Base-by-base conservation (phyloP, 2,797 vertebrate genomes). In the Microctenopoma lineatum region DNA sequence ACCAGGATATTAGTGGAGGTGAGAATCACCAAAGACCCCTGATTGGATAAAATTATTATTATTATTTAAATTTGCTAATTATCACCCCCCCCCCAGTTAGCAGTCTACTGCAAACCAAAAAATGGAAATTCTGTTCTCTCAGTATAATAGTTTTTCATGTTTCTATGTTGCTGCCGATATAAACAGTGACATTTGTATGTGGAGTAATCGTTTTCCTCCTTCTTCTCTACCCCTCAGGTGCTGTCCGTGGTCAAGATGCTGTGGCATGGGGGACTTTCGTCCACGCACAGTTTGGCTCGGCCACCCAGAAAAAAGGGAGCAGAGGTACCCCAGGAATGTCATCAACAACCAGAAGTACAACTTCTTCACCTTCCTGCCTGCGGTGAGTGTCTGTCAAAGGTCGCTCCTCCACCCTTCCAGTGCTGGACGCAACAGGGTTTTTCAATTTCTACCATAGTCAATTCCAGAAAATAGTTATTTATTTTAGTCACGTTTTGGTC, bases 311-410 rank as follows among this genome's bases (percentile, higher is more conserved):
- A 99, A 99, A 87, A 94, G 97, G 86, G 98, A 98, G 21, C 98
- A 99, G 93, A 92, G 97, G 27, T 99, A 97, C 86, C 97, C 97
- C 36, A 94, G 96, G 84, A 99, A 99, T 87, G 97, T 99, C 84
- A 97, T 99, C 94, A 99, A 99, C 94, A 99, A 99, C 79, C 98
- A 98, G 94, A 99, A 99, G 87, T 99, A 98, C 95, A 99, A 99
- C 92, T 97, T 99, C 73, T 98, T 99, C 83, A 98, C 97, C 29
- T 99, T 99, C 69, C 95, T 99, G 32, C 97, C 98, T 26, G 96
- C 95, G 94, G 97, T 99, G 84, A 85, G 96, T 91, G 52, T 47
- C 70, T 59, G 73, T 75, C 78, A 83, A 63, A 86, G 84, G 76
- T 84, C 79, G 58, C 64, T 38, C 68, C 54, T 38, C 47, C 34